Evolutionary conservation across 2,113 vertebrate species (phyloP).

Genomic region (Passerina amoena): DNA sequence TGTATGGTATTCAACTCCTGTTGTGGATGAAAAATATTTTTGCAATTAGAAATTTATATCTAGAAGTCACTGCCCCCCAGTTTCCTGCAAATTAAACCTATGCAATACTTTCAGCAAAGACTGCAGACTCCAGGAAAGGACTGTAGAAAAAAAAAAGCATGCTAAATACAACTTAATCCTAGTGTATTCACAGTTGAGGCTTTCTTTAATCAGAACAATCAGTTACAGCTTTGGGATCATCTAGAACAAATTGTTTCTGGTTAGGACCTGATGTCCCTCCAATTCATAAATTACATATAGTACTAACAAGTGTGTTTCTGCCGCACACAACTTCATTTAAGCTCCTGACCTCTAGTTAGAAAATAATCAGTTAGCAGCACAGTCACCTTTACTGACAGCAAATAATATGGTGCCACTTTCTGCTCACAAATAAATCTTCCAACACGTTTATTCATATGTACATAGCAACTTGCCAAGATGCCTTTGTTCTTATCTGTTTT

Average conservation of each 20-base stretch:
- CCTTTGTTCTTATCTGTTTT: slow-evolving; percentile 15
- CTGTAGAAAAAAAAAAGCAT: background rate
- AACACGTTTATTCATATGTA: background rate
- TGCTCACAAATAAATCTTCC: background rate
- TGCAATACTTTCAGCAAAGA: background rate
- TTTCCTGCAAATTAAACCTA: background rate
- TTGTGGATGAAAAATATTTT: background rate
- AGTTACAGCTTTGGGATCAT: background rate
- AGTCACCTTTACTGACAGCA: background rate
- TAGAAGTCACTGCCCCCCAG: background rate
- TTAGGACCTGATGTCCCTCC: background rate
- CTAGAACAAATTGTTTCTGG: background rate
- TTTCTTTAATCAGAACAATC: background rate
- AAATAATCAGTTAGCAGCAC: background rate
- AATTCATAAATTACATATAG: background rate
- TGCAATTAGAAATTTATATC: background rate
- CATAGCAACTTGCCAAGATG: background rate
- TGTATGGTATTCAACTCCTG: background rate
- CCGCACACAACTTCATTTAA: background rate
- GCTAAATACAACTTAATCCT: background rate
- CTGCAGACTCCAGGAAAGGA: background rate
- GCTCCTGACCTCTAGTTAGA: background rate
- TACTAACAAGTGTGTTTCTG: background rate
- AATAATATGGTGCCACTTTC: background rate
- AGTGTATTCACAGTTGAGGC: background rate